Evolutionary conservation across 1,140 invertebrate species (phyloP).

Genomic region (Micrasema minimum): DNA sequence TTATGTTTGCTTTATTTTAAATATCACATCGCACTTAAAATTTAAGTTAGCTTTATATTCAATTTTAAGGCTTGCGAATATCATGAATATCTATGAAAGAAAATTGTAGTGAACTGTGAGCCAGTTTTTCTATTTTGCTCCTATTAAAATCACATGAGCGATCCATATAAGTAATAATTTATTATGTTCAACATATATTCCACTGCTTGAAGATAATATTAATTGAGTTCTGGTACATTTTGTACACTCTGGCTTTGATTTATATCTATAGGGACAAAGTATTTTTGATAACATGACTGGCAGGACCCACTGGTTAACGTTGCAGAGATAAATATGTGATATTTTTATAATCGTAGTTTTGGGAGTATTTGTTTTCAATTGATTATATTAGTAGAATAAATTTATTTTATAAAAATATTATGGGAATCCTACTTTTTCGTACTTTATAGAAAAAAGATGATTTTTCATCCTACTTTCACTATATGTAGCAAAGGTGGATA

Average conservation of each 20-base stretch:
- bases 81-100: neutral
- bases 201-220: constrained; percentile 49
- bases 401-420: constrained; percentile 54
- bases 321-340: constrained; percentile 54
- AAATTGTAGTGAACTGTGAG: neutral
- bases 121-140: constrained; percentile 29
- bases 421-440: constrained; percentile 44
- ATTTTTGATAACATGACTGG: constrained; percentile 55
- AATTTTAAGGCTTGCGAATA: too few relatives aligned
- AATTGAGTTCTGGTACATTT: constrained; percentile 44
- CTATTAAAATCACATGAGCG: neutral
- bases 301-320: constrained; percentile 53
- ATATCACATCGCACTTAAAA: too few relatives aligned
- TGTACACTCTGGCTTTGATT: constrained; percentile 45
- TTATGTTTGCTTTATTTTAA: too few relatives aligned
- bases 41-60: too few relatives aligned
- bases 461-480: constrained; percentile 20
- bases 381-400: constrained; percentile 51
- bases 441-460: constrained; percentile 44
- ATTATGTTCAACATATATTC: constrained; percentile 44
- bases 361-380: constrained; percentile 50
- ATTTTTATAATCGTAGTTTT: constrained; percentile 55
- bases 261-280: constrained; percentile 51
- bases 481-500: constrained; percentile 1
- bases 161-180: too few relatives aligned